phyloP scores from a whole-genome alignment of 1,140 invertebrate genomes.

The Aricia agestis region DNA sequence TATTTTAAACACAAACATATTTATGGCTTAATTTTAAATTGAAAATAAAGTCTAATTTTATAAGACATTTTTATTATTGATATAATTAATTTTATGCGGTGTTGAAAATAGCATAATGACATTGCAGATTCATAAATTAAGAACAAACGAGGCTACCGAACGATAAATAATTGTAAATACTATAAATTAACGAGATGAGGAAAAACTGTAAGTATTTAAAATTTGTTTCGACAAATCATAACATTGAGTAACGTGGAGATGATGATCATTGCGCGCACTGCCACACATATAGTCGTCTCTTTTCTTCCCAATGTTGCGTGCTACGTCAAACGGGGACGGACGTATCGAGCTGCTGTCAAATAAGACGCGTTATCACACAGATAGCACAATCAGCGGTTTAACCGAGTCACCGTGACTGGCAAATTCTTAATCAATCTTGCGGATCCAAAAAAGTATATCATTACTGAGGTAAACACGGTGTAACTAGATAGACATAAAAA shows the following conservation, averaged over 20 bases:
- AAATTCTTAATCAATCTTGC: slow-evolving; percentile 1
- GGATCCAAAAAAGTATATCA: slow-evolving; percentile 1
- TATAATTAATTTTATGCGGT: too few relatives aligned
- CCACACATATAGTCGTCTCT: background rate
- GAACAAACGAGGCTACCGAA: too few relatives aligned
- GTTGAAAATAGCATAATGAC: too few relatives aligned
- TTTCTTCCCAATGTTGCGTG: background rate
- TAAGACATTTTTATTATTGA: too few relatives aligned
- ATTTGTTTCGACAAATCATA: background rate
- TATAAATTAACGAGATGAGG: background rate
- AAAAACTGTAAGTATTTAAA: background rate
- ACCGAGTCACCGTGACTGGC: background rate
- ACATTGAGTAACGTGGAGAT: background rate
- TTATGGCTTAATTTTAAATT: too few relatives aligned
- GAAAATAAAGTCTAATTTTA: too few relatives aligned
- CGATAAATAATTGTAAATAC: background rate
- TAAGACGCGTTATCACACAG: background rate
- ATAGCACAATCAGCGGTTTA: background rate
- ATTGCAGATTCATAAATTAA: too few relatives aligned
- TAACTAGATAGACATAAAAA: background rate
- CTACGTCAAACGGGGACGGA: background rate
- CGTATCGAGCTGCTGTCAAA: background rate
- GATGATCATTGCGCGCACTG: background rate
- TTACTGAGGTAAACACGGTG: background rate
- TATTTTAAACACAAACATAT: too few relatives aligned